Evolutionary conservation across 1,140 invertebrate species (phyloP).

Genomic region (Solenopsis fugax): DNA sequence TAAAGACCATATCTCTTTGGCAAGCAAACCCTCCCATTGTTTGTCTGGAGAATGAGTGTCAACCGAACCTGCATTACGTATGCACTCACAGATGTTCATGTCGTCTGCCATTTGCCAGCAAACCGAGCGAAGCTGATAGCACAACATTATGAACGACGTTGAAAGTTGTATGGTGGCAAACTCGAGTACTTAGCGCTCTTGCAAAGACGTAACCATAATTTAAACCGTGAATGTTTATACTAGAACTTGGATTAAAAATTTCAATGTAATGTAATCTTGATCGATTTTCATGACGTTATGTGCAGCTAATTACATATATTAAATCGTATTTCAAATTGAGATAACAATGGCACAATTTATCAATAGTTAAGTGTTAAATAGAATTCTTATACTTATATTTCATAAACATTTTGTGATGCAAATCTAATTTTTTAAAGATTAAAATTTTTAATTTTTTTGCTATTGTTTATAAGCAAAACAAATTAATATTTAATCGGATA

Average conservation of each 20-base stretch:
- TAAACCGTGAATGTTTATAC: slow-evolving; percentile 5
- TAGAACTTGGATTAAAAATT: not conserved
- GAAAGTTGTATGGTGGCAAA: slow-evolving; percentile 37
- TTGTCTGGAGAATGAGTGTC: slow-evolving; percentile 36
- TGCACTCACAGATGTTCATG: slow-evolving; percentile 31
- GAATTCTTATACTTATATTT: not conserved
- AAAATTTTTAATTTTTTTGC: not conserved
- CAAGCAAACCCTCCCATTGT: slow-evolving; percentile 1
- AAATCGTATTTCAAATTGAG: not conserved
- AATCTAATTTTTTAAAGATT: not conserved
- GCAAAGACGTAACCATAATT: slow-evolving; percentile 47
- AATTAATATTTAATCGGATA: not conserved
- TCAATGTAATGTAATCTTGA: not conserved
- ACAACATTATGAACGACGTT: slow-evolving; percentile 29
- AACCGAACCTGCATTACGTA: slow-evolving; percentile 36
- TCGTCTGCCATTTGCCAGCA: slow-evolving; percentile 41
- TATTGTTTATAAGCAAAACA: not conserved
- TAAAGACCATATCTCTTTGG: slow-evolving; percentile 6
- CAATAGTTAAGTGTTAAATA: not conserved
- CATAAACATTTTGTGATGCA: not conserved
- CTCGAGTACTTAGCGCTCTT: slow-evolving; percentile 33
- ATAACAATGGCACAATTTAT: not conserved
- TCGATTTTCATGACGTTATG: not conserved
- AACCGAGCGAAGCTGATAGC: slow-evolving; percentile 19
- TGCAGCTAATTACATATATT: not conserved